A percentile compares a stretch with the other conserved stretches of the same genome.
Evolutionary conservation across 2,888 invertebrate genomes (phyloP).

Genomic region (Chrysolina oricalcia): DNA sequence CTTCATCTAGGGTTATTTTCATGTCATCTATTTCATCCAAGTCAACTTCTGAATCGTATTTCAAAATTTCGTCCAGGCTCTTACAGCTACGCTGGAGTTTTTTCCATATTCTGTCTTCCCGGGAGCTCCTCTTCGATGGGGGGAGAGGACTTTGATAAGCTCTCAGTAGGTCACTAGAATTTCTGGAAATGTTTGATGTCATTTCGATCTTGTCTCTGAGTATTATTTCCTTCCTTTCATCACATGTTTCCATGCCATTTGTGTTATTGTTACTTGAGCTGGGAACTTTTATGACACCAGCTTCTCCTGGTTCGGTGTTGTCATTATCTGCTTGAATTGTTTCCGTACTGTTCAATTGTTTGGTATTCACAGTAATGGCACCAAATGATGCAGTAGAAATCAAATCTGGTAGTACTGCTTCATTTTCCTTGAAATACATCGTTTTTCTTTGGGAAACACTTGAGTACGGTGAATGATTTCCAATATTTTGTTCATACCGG

Average conservation of each 20-base stretch:
- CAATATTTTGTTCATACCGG: background rate
- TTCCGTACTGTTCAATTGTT: background rate
- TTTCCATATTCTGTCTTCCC: conserved; percentile 47
- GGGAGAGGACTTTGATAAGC: background rate
- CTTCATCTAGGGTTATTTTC: conserved; percentile 44
- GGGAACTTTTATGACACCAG: background rate
- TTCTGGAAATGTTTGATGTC: background rate
- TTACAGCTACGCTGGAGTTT: conserved; percentile 51
- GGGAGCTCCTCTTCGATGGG: background rate
- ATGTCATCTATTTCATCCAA: conserved; percentile 50
- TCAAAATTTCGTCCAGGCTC: conserved; percentile 47
- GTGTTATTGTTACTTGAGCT: background rate
- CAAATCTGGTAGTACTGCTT: background rate
- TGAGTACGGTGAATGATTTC: background rate
- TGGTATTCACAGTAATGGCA: background rate
- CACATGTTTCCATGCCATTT: background rate
- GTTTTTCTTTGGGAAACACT: background rate
- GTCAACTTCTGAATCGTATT: conserved; percentile 43
- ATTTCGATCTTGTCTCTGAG: background rate
- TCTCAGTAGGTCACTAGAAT: background rate
- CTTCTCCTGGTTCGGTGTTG: background rate
- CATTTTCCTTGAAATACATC: conserved; percentile 1
- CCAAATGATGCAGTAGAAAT: background rate
- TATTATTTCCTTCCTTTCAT: background rate
- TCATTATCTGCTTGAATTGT: background rate